Base-by-base conservation (phyloP, 2,888 invertebrate species). In the Drosophila cracens region DNA sequence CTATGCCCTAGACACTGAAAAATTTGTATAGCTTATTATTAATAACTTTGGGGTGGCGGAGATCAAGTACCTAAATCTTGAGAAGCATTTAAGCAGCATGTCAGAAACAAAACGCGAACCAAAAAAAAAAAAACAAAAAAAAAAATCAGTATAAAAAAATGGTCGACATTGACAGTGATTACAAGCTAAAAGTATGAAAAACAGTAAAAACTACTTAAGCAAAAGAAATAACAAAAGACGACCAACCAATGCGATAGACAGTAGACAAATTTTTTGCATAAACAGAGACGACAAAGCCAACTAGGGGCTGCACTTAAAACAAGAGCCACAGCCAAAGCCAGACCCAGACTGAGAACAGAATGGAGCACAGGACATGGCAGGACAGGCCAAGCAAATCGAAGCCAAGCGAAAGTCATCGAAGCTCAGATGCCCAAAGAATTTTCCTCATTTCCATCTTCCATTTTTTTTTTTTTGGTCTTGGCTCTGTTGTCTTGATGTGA, bases 181-280 rank as follows among this genome's bases (percentile, higher is more conserved):
- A 87, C 90, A 87, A 84, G 90, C 87, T 89, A 82, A 87, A 87
- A 87, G 87, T 87, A 87, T 87, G 87, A 87, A 87, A 88, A 90
- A 90, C 89, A 90, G 90, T 75, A 89, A 81, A 87, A 87, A 87
- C 90, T 87, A 90, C 87, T 87, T 90, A 90, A 89, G 90, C 86
- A 81, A 87, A 87, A 90, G 74, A 77, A 87, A 87, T 90, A 90
- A 87, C 87, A 87, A 86, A 83, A 89, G 89, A 74, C 57, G 61
- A 56, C 67, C 52, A 46, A 59, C 54, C 58, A 56, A 49, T 73
- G 71, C 75, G 79, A 49, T 60, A 63, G 77, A 68, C 68, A 67
- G 84, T 70, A 87, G 87, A 87, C 88, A 85, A 89, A 84, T 90
- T 90, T 87, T 90, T 90, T 90, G 89, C 90, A 87, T 87, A 87